These are phyloP conservation scores for Mongoloraphidia duomilia DNA, from an alignment of 2,888 invertebrate genomes.

Conservation along the genomic window DNA sequence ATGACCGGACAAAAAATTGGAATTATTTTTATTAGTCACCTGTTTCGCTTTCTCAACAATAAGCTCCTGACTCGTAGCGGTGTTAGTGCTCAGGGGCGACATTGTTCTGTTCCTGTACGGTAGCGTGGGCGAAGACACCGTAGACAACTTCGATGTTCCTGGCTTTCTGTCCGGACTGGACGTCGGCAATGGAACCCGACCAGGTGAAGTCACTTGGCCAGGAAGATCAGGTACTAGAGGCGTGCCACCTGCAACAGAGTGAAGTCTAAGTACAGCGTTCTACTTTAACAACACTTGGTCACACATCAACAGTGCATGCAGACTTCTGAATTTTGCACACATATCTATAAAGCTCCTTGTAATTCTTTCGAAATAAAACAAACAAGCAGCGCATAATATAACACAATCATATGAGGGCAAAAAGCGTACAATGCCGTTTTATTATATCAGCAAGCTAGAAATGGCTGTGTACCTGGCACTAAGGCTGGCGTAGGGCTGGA, in stretches of 20 bases:
- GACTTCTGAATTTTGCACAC: no score
- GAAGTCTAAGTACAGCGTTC: no score
- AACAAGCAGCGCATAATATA: no score
- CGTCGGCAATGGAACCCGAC: conserved; percentile 21
- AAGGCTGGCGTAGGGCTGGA: conserved; percentile 27
- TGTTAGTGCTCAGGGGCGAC: conserved; percentile 21
- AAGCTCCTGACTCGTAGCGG: conserved; percentile 46
- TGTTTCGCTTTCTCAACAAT: conserved; percentile 77
- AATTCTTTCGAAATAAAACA: no score
- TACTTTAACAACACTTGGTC: no score
- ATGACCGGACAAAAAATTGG: neutral
- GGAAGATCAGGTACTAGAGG: conserved; percentile 29
- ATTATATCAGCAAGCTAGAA: no score
- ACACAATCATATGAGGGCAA: no score
- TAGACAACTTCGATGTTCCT: conserved; percentile 1
- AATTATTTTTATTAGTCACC: conserved; percentile 24
- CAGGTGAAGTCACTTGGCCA: conserved; percentile 7
- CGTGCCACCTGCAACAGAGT: conserved; percentile 34
- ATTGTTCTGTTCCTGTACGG: conserved; percentile 8
- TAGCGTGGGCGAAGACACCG: conserved; percentile 1
- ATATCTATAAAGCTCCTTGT: no score
- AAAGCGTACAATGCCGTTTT: no score
- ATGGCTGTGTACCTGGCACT: conserved; percentile 31
- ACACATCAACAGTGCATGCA: no score
- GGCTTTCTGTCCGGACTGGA: conserved; percentile 2